These are phyloP conservation scores for Lepidocolaptes lacrymiger DNA, from an alignment of 2,797 vertebrate species.

Conservation along the genomic window DNA sequence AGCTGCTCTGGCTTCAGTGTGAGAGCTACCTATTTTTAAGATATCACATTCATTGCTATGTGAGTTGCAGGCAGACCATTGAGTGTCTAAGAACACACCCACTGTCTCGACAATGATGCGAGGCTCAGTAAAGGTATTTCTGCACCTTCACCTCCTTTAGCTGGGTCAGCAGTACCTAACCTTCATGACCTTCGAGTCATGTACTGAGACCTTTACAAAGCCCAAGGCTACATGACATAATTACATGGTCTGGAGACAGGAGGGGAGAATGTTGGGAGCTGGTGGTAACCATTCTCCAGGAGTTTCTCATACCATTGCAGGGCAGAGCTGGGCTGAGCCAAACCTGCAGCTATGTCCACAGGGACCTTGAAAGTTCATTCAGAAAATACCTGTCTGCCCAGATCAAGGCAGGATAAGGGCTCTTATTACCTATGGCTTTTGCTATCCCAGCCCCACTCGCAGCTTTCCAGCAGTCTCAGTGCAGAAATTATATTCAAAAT, in stretches of 20 bases:
- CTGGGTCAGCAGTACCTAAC: background rate
- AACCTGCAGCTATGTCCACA: background rate
- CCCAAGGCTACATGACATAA: background rate
- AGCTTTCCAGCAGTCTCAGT: background rate
- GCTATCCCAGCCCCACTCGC: background rate
- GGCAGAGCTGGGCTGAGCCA: background rate
- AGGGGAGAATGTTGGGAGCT: background rate
- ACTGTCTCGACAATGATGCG: background rate
- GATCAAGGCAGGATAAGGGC: background rate
- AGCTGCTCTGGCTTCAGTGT: background rate
- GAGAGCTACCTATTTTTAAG: background rate
- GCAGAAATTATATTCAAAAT: background rate
- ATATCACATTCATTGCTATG: accelerated
- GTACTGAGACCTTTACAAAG: background rate
- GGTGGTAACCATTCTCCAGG: background rate
- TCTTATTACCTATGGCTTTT: accelerated
- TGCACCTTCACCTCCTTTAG: background rate
- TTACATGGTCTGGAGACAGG: accelerated
- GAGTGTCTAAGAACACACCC: background rate
- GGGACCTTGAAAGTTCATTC: background rate
- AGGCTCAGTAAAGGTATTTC: background rate
- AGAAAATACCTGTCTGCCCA: background rate
- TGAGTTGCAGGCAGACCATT: background rate
- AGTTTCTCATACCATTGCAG: background rate
- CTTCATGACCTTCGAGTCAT: background rate